Evolutionary conservation across 2,113 vertebrate genomes (phyloP).

Genomic region (Sorex araneus): DNA sequence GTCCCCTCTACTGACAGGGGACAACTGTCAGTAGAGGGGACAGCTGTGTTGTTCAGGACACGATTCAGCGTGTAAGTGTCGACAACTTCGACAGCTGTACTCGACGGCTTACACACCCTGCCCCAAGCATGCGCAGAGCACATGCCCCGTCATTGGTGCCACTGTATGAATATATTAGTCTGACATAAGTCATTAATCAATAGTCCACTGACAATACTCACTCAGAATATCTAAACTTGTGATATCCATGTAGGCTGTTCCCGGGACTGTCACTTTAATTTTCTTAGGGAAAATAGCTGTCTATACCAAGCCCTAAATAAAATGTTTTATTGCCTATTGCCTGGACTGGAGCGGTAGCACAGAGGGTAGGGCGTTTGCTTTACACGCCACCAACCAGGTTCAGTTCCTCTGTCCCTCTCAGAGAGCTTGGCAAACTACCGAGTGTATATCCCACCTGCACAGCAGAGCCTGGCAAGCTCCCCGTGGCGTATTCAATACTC

Average conservation of each 20-base stretch:
- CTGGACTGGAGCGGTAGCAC: too few relatives aligned
- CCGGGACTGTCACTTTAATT: neutral
- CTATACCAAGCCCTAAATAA: neutral
- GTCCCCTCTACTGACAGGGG: too few relatives aligned
- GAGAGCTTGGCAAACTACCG: too few relatives aligned
- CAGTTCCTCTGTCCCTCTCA: too few relatives aligned
- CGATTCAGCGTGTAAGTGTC: neutral
- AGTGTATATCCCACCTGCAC: too few relatives aligned
- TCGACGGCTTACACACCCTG: neutral
- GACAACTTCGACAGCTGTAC: rapidly evolving
- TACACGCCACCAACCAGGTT: too few relatives aligned
- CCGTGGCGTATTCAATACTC: too few relatives aligned
- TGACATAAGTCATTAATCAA: neutral
- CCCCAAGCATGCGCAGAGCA: neutral
- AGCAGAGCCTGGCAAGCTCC: too few relatives aligned
- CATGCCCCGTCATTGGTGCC: neutral
- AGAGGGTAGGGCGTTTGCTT: too few relatives aligned
- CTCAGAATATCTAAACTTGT: neutral
- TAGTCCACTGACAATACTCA: neutral
- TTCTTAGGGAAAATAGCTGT: neutral
- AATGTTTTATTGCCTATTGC: neutral
- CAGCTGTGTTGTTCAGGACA: neutral
- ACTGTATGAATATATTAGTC: neutral
- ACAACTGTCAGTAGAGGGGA: neutral
- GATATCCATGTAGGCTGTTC: neutral